Evolutionary conservation across 1,140 invertebrate species (phyloP).

Genomic region (Saccostrea glomerata): DNA sequence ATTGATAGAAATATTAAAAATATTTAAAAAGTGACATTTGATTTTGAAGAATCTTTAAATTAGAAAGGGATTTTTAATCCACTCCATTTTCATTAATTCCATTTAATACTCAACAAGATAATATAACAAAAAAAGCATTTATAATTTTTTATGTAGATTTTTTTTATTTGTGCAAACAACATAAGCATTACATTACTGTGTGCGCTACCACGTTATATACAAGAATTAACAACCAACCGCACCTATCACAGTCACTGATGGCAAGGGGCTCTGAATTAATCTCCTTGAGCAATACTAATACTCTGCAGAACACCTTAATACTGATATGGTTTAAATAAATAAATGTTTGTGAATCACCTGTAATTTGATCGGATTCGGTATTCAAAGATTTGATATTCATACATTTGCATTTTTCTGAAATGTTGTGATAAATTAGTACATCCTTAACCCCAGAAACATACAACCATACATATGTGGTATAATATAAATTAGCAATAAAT

Average conservation of each 20-base stretch:
- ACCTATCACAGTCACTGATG: constrained; percentile 61
- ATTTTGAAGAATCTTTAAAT: too few relatives aligned
- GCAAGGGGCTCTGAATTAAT: constrained; percentile 56
- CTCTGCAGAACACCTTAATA: constrained; percentile 50
- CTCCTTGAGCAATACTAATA: constrained; percentile 47
- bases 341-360: constrained; percentile 15
- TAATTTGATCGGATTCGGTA: constrained; percentile 19
- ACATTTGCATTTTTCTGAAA: not conserved
- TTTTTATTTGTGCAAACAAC: constrained; percentile 70
- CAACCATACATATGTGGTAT: constrained; percentile 10
- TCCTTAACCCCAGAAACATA: not conserved
- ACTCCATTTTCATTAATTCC: too few relatives aligned
- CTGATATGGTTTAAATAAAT: constrained; percentile 51
- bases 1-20: constrained; percentile 2
- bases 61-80: too few relatives aligned
- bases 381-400: too few relatives aligned
- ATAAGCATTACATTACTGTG: constrained; percentile 63
- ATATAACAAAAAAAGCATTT: not conserved
- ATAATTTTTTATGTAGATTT: not conserved
- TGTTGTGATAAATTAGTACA: constrained; percentile 13
- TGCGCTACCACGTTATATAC: constrained; percentile 61
- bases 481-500: constrained; percentile 16
- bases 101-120: not conserved
- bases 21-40: not conserved
- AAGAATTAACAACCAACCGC: constrained; percentile 53